These are phyloP conservation scores for Drosophila parabipectinata DNA, from an alignment of 1,140 invertebrate species.

Conservation along the genomic window DNA sequence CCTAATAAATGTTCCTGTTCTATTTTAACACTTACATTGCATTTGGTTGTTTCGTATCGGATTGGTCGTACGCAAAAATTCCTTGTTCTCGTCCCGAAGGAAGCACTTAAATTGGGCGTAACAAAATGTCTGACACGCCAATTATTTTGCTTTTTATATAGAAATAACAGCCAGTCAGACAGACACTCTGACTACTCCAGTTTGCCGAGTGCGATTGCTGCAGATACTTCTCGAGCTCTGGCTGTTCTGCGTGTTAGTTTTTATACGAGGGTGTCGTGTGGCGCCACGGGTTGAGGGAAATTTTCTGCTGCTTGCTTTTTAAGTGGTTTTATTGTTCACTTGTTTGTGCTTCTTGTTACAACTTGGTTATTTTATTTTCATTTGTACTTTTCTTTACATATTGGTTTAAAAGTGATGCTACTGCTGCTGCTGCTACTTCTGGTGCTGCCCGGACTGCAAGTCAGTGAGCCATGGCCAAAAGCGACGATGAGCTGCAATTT, in stretches of 20 bases:
- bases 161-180: constrained; percentile 41
- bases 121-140: constrained; percentile 80
- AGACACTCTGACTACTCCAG: constrained; percentile 30
- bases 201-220: constrained; percentile 29
- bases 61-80: constrained; percentile 22
- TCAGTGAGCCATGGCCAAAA: constrained; percentile 40
- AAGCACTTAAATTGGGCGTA: constrained; percentile 79
- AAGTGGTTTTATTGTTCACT: constrained; percentile 73
- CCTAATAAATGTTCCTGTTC: background rate
- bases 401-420: constrained; percentile 34
- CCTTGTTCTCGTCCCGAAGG: constrained; percentile 21
- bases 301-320: constrained; percentile 61
- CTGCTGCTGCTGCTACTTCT: background rate
- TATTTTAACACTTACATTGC: constrained; percentile 11
- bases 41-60: constrained; percentile 11
- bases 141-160: constrained; percentile 79
- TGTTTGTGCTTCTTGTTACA: constrained; percentile 56
- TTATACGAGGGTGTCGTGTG: constrained; percentile 43
- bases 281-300: constrained; percentile 6
- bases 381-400: constrained; percentile 36
- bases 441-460: background rate
- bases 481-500: constrained; percentile 42
- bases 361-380: constrained; percentile 40
- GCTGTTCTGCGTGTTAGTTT: constrained; percentile 70
- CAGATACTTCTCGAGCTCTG: constrained; percentile 27